A percentile compares a stretch with the other conserved stretches of the same genome.
These are phyloP conservation scores for Drosophila cardini DNA, from an alignment of 1,140 invertebrate genomes.

Conservation along the genomic window DNA sequence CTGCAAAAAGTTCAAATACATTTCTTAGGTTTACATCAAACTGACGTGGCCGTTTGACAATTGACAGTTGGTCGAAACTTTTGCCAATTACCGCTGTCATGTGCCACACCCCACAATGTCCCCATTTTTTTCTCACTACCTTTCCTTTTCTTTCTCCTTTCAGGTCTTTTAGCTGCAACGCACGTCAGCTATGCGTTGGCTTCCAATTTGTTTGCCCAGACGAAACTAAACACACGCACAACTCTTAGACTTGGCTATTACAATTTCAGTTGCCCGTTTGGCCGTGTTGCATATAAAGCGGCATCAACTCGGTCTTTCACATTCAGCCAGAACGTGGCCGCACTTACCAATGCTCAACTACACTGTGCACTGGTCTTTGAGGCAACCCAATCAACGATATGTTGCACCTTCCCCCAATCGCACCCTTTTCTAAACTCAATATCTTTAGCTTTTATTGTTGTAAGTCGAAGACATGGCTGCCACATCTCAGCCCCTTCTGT, in stretches of 20 bases:
- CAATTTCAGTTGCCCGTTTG: conserved; percentile 44
- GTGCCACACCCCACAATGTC: conserved; percentile 12
- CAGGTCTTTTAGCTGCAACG: conserved; percentile 18
- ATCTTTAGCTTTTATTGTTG: conserved; percentile 55
- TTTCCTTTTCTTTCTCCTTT: not conserved
- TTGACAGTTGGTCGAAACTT: conserved; percentile 71
- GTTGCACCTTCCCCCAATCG: not conserved
- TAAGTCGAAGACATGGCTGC: conserved; percentile 44
- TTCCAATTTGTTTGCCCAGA: conserved; percentile 58
- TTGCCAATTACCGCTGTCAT: conserved; percentile 62
- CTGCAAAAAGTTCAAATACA: conserved; percentile 60
- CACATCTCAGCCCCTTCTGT: conserved; percentile 7
- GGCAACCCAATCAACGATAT: conserved; percentile 67
- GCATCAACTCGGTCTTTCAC: conserved; percentile 19
- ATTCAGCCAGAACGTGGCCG: conserved; percentile 50
- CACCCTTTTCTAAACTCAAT: not conserved
- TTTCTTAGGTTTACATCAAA: conserved; percentile 51
- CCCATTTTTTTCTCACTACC: not conserved
- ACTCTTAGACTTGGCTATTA: conserved; percentile 34
- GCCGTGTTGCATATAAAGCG: conserved; percentile 38
- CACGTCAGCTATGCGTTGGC: conserved; percentile 42
- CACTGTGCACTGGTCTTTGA: conserved; percentile 42
- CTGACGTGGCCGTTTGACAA: conserved; percentile 57
- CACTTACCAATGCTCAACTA: conserved; percentile 57
- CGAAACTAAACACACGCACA: not conserved